Percentiles rank a stretch among this genome's conserved stretches.
These are phyloP conservation scores for Zeuzera pyrina DNA, from an alignment of 2,888 invertebrate species.

Conservation along the genomic window DNA sequence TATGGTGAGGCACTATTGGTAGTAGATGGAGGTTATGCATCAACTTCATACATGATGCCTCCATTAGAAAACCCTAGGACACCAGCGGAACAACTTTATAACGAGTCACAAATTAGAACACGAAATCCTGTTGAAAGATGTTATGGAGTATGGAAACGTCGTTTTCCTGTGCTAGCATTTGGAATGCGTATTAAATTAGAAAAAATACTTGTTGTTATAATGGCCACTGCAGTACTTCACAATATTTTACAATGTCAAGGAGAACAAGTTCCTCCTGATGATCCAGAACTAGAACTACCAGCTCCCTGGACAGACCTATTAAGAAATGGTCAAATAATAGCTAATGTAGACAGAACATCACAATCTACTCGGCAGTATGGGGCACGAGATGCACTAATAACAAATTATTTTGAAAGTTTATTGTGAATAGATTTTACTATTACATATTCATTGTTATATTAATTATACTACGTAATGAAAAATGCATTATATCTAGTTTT, in stretches of 20 bases:
- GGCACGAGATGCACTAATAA: background rate
- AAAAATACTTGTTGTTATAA: background rate
- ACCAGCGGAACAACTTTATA: constrained; percentile 3
- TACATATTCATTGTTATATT: no score
- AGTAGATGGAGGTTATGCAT: background rate
- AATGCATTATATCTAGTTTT: no score
- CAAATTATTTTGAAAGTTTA: constrained; percentile 1
- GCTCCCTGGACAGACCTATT: constrained; percentile 2
- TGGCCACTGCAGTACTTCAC: constrained; percentile 5
- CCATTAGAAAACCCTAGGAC: no score
- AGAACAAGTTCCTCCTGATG: constrained; percentile 4
- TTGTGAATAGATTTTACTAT: no score
- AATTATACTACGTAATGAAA: no score
- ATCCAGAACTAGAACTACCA: constrained; percentile 4
- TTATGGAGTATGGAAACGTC: constrained; percentile 2
- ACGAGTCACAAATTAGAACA: constrained; percentile 3
- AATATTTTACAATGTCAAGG: constrained; percentile 2
- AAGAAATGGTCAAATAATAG: constrained; percentile 1
- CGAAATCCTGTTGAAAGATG: constrained; percentile 5
- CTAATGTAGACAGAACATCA: background rate
- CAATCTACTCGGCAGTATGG: constrained; percentile 1
- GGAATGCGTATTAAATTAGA: no score
- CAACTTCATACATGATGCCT: background rate
- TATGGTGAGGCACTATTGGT: background rate
- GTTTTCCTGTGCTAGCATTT: constrained; percentile 4